Evolutionary conservation across 2,888 invertebrate genomes (phyloP).

Genomic region (Platypus cylindrus): DNA sequence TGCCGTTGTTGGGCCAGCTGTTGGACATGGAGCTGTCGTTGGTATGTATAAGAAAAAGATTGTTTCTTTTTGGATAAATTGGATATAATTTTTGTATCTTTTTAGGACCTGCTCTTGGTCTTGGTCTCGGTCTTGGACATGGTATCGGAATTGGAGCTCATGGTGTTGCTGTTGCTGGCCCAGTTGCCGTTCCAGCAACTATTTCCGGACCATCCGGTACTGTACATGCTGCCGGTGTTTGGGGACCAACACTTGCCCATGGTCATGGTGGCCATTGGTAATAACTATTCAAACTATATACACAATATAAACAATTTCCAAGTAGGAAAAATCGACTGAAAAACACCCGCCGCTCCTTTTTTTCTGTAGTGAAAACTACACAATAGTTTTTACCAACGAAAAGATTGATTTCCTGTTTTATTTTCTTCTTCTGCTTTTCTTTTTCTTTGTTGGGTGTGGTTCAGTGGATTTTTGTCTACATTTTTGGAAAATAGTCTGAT

Average conservation of each 20-base stretch:
- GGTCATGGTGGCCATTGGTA: constrained; percentile 18
- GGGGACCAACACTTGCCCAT: constrained; percentile 25
- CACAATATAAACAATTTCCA: no score
- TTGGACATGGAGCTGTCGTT: constrained; percentile 13
- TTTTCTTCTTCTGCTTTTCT: no score
- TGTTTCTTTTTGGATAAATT: no score
- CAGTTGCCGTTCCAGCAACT: constrained; percentile 24
- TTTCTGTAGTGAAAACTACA: neutral
- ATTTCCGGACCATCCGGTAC: constrained; percentile 26
- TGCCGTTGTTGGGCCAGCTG: constrained; percentile 7
- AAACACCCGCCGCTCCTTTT: neutral
- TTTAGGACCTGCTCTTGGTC: constrained; percentile 3
- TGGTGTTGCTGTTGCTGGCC: constrained; percentile 23
- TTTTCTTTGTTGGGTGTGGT: no score
- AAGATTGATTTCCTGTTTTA: constrained; percentile 3
- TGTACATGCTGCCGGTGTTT: constrained; percentile 30
- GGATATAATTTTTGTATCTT: no score
- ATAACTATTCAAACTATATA: constrained; percentile 3
- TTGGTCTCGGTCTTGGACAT: neutral
- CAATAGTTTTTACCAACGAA: neutral
- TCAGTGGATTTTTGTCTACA: constrained; percentile 9
- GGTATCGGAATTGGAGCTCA: constrained; percentile 8
- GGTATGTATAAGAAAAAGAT: constrained; percentile 4
- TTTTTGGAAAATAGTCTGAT: constrained; percentile 1
- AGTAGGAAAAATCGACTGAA: no score